Percentiles rank a stretch among this genome's conserved stretches.
phyloP scores from a whole-genome alignment of 1,140 invertebrate species.

The Brevipalpus yothersi region DNA sequence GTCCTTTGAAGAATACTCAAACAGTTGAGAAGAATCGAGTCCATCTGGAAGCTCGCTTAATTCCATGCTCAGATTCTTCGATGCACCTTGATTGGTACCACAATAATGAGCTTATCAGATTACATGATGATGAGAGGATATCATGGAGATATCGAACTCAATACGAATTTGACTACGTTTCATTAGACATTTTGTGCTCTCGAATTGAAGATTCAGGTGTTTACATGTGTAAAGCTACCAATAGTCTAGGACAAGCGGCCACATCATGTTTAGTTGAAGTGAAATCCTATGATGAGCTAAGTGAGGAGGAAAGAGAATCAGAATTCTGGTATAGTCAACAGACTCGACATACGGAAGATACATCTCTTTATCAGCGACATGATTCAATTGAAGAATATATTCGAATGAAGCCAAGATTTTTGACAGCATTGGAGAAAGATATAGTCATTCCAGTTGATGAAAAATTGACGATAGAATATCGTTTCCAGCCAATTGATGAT shows the following conservation, averaged over 20 bases:
- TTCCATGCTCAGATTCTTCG: constrained; percentile 78
- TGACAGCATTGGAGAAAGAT: neutral
- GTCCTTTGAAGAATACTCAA: constrained; percentile 52
- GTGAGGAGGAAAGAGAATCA: neutral
- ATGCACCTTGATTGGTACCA: constrained; percentile 86
- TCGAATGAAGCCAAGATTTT: neutral
- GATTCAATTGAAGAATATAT: constrained; percentile 7
- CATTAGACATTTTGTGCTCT: constrained; percentile 63
- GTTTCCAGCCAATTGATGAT: constrained; percentile 76
- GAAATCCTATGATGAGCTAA: neutral
- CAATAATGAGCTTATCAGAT: constrained; percentile 58
- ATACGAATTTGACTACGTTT: constrained; percentile 85
- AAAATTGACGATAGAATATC: constrained; percentile 82
- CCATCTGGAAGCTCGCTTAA: constrained; percentile 91
- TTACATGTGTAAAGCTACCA: constrained; percentile 26
- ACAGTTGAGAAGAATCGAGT: constrained; percentile 43
- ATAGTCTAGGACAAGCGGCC: constrained; percentile 35
- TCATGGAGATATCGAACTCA: constrained; percentile 53
- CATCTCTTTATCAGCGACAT: neutral
- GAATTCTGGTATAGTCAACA: neutral
- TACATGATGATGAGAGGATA: constrained; percentile 29
- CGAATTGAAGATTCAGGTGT: constrained; percentile 78
- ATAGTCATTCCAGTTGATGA: constrained; percentile 45
- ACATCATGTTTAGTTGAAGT: neutral
- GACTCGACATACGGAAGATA: neutral